Percentiles rank a stretch among this genome's conserved stretches.
Evolutionary conservation across 2,113 vertebrate species (phyloP).

Genomic region (Romanogobio albipinnatus): DNA sequence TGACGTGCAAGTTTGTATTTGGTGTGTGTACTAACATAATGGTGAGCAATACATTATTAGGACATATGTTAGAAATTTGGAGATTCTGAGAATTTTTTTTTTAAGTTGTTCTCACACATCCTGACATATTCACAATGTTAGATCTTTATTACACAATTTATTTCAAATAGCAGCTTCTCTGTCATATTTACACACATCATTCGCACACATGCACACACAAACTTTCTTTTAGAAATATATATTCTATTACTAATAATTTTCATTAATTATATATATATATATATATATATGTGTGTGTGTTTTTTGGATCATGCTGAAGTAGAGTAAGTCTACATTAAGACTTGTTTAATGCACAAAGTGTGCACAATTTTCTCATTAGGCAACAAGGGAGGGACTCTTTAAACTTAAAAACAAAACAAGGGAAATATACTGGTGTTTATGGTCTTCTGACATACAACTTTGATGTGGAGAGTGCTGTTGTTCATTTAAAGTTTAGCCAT

Average conservation of each 20-base stretch:
- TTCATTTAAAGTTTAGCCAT: slow-evolving; percentile 37
- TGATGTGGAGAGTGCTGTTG: slow-evolving; percentile 43
- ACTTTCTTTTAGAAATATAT: too few species aligned
- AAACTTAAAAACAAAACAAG: slow-evolving; percentile 35
- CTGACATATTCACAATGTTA: neutral
- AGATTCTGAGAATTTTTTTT: neutral
- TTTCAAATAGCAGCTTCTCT: neutral
- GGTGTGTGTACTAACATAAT: neutral
- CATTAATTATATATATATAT: neutral
- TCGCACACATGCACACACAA: too few species aligned
- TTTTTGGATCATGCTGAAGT: too few species aligned
- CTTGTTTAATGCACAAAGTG: neutral
- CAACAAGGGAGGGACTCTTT: slow-evolving; percentile 20
- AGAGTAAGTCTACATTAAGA: neutral
- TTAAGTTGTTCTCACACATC: neutral
- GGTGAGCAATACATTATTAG: neutral
- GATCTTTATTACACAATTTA: neutral
- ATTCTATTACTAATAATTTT: too few species aligned
- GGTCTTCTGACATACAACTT: slow-evolving; percentile 20
- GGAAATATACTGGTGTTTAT: slow-evolving; percentile 39
- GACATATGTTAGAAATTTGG: neutral
- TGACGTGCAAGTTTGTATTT: neutral
- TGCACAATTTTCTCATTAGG: neutral
- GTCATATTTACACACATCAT: neutral
- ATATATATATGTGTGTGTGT: neutral